These are phyloP conservation scores for Heteromormyrus szaboi DNA, from an alignment of 2,797 vertebrate genomes.

Conservation along the genomic window DNA sequence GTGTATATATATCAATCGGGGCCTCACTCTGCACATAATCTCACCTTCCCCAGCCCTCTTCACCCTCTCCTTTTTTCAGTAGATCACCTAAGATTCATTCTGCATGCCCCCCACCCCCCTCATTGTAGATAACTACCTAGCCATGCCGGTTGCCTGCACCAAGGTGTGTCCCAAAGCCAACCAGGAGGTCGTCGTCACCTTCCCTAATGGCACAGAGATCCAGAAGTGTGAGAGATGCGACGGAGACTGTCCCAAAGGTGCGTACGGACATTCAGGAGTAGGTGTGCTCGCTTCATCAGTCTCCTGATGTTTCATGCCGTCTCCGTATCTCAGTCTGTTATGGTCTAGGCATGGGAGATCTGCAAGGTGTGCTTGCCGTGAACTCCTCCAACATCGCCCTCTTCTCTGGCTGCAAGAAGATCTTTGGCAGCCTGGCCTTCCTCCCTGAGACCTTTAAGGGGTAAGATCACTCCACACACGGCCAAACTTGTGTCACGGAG, in stretches of 20 bases:
- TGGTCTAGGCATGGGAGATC: constrained; percentile 77
- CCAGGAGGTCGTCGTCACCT: constrained; percentile 70
- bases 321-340: constrained; percentile 70
- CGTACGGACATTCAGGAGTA: not conserved
- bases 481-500: not conserved
- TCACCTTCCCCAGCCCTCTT: not conserved
- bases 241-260: constrained; percentile 77
- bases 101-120: constrained; percentile 7
- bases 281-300: not conserved
- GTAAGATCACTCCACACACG: constrained; percentile 54
- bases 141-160: constrained; percentile 85
- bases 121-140: constrained; percentile 82
- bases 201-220: constrained; percentile 52
- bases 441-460: constrained; percentile 73
- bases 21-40: not conserved
- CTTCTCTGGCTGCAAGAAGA: constrained; percentile 80
- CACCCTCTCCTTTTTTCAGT: not conserved
- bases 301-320: not conserved
- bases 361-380: constrained; percentile 66
- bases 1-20: not conserved
- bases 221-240: constrained; percentile 91
- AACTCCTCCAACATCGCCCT: constrained; percentile 75
- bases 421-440: constrained; percentile 88
- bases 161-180: constrained; percentile 77
- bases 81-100: not conserved